Percentiles rank a stretch among this genome's conserved stretches.
Conservation (phyloP, 2,888 invertebrate species). For the Clunio marinus region DNA sequence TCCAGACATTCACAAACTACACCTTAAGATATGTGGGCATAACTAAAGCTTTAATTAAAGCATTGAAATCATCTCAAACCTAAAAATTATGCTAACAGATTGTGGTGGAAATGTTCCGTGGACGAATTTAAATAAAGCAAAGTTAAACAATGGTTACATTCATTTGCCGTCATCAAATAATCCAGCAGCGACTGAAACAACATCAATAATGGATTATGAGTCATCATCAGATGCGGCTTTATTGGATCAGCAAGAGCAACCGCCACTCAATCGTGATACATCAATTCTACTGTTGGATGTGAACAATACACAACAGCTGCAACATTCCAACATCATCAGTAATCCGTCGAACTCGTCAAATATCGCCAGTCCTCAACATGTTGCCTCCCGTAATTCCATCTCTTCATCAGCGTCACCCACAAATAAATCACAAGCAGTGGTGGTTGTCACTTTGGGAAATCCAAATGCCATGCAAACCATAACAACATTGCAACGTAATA, state of each 20-base stretch:
- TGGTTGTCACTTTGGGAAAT: slow-evolving; percentile 31
- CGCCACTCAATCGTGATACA: neutral
- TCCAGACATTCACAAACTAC: too few relatives aligned
- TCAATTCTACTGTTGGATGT: slow-evolving; percentile 21
- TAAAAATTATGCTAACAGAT: slow-evolving; percentile 36
- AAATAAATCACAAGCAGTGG: slow-evolving; percentile 31
- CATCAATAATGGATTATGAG: slow-evolving; percentile 38
- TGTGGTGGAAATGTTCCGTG: slow-evolving; percentile 35
- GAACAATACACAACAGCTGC: slow-evolving; percentile 22
- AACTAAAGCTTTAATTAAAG: neutral
- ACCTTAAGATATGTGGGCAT: neutral
- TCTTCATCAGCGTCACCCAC: slow-evolving; percentile 33
- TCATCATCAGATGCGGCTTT: slow-evolving; percentile 34
- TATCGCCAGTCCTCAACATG: slow-evolving; percentile 24
- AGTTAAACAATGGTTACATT: slow-evolving; percentile 37
- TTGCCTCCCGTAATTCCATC: slow-evolving; percentile 24
- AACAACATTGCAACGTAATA: slow-evolving; percentile 34
- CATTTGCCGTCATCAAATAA: slow-evolving; percentile 25
- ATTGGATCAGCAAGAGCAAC: slow-evolving; percentile 24
- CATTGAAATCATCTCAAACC: neutral
- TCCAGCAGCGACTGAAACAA: slow-evolving; percentile 23
- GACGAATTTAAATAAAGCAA: slow-evolving; percentile 32
- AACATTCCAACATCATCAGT: slow-evolving; percentile 31
- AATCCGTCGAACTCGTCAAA: slow-evolving; percentile 17
- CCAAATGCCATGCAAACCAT: slow-evolving; percentile 37